Conservation (phyloP, 2,888 invertebrate species). For the Dynastes hyllus region DNA sequence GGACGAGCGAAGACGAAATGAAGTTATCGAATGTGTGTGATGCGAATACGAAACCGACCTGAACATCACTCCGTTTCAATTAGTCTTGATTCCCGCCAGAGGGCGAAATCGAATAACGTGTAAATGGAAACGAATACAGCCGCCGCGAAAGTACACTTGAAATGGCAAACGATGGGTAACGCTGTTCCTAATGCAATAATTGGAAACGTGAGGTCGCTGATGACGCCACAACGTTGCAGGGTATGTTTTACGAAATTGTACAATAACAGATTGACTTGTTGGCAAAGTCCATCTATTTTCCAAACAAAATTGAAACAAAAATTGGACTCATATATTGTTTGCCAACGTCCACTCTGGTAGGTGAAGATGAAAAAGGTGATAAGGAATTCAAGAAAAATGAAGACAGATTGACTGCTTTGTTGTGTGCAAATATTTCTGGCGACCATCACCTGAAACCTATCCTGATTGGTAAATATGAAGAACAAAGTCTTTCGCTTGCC, state of each 20-base stretch:
- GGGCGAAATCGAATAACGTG: conserved; percentile 30
- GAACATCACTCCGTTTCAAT: conserved; percentile 40
- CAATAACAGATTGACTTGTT: no score
- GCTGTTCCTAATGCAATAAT: conserved; percentile 25
- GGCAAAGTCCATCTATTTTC: no score
- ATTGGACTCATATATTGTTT: no score
- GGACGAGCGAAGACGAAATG: conserved; percentile 22
- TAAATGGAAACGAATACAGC: conserved; percentile 16
- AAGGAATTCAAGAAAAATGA: neutral
- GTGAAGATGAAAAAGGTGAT: no score
- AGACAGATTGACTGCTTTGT: conserved; percentile 18
- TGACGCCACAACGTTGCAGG: no score
- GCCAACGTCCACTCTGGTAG: no score
- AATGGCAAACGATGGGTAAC: neutral
- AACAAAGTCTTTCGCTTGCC: neutral
- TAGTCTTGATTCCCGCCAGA: conserved; percentile 36
- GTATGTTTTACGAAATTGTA: no score
- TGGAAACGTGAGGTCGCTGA: conserved; percentile 21
- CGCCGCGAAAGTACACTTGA: conserved; percentile 6
- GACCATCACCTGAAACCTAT: conserved; percentile 6
- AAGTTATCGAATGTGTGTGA: conserved; percentile 40
- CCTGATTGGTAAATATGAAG: neutral
- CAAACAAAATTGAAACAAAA: no score
- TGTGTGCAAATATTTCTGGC: conserved; percentile 10
- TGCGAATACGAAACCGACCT: conserved; percentile 30